phyloP scores from a whole-genome alignment of 1,140 invertebrate species.

The Drosophila bipectinata region DNA sequence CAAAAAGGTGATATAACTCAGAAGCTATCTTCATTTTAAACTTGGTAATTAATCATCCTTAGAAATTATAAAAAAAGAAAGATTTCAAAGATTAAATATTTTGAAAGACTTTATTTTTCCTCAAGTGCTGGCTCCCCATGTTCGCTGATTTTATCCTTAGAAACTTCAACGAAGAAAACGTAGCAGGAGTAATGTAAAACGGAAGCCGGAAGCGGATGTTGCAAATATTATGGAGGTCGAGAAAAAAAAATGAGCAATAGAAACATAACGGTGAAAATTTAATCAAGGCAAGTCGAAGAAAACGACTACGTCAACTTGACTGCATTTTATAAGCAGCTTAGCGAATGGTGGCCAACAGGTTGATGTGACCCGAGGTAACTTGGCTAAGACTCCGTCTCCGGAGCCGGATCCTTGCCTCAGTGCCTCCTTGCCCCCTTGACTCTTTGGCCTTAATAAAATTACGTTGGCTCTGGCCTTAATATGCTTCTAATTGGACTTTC shows the following conservation, averaged over 20 bases:
- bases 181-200: slow-evolving; percentile 60
- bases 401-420: neutral
- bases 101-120: neutral
- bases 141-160: slow-evolving; percentile 10
- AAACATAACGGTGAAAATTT: slow-evolving; percentile 79
- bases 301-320: slow-evolving; percentile 50
- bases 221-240: slow-evolving; percentile 67
- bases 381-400: slow-evolving; percentile 4
- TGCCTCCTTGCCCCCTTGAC: slow-evolving; percentile 10
- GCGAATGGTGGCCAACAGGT: slow-evolving; percentile 57
- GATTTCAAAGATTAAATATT: neutral
- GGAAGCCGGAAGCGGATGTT: slow-evolving; percentile 80
- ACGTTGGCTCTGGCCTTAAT: slow-evolving; percentile 64
- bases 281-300: slow-evolving; percentile 74
- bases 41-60: neutral
- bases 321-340: slow-evolving; percentile 77
- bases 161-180: slow-evolving; percentile 2
- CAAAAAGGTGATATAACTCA: too few species aligned
- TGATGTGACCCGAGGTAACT: slow-evolving; percentile 29
- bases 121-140: neutral
- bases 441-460: slow-evolving; percentile 67
- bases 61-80: neutral
- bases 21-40: too few species aligned
- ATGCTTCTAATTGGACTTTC: slow-evolving; percentile 76
- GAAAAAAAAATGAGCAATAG: slow-evolving; percentile 58